These are phyloP conservation scores for Drosophila lutescens DNA, from an alignment of 2,888 invertebrate species.

Conservation along the genomic window DNA sequence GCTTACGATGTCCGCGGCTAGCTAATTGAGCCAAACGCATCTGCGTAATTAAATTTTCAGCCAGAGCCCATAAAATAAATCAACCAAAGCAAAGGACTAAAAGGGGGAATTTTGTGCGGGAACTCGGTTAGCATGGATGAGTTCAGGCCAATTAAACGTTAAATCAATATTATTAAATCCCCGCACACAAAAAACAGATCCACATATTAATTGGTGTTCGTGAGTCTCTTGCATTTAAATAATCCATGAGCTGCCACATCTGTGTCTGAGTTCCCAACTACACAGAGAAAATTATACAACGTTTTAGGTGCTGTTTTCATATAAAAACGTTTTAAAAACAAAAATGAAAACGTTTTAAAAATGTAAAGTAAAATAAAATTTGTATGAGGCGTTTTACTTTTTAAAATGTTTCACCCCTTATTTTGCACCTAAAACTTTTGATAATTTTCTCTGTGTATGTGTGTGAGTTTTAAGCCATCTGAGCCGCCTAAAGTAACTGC, in stretches of 20 bases:
- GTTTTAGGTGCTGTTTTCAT: too few species aligned
- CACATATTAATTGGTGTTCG: conserved; percentile 29
- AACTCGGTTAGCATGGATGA: conserved; percentile 23
- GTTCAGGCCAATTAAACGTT: conserved; percentile 50
- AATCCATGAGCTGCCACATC: conserved; percentile 27
- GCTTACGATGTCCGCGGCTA: conserved; percentile 3
- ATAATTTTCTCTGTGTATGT: too few species aligned
- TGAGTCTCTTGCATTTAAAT: conserved; percentile 35
- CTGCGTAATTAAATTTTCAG: conserved; percentile 42
- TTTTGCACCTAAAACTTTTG: too few species aligned
- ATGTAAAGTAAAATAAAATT: too few species aligned
- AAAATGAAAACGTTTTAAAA: too few species aligned
- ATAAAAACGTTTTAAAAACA: too few species aligned
- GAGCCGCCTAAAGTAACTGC: conserved; percentile 1
- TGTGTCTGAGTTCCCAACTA: conserved; percentile 3
- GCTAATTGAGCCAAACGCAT: conserved; percentile 29
- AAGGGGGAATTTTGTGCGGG: conserved; percentile 6
- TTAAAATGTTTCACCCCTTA: too few species aligned
- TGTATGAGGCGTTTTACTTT: too few species aligned
- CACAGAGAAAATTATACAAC: too few species aligned
- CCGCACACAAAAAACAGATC: conserved; percentile 6
- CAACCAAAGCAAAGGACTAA: not conserved
- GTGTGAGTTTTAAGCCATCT: conserved; percentile 3
- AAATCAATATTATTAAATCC: conserved; percentile 48
- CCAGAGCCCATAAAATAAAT: conserved; percentile 19